Percentiles rank a stretch among this genome's conserved stretches.
These are phyloP conservation scores for Aurelia aurita DNA, from an alignment of 30 jellyfish, hydroid and myxozoan species.

Conservation along the genomic window DNA sequence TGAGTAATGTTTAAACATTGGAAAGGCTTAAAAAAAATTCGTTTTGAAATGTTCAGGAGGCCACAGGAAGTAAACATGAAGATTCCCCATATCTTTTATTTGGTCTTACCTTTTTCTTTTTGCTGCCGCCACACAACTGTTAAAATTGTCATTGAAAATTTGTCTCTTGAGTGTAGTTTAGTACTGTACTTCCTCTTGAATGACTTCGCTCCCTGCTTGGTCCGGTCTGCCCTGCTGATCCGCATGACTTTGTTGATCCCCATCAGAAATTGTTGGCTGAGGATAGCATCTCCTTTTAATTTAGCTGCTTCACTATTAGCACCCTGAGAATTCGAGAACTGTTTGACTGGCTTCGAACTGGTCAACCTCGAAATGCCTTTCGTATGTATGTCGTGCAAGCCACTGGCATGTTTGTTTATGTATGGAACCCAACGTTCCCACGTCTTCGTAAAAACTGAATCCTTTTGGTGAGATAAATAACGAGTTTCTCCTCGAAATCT, in stretches of 20 bases:
- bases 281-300: slow-evolving; percentile 17
- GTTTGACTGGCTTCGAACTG: slow-evolving; percentile 16
- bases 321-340: slow-evolving; percentile 9
- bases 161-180: not conserved
- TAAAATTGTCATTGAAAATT: not conserved
- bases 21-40: too few relatives aligned
- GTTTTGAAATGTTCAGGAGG: too few relatives aligned
- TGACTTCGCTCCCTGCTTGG: slow-evolving; percentile 1
- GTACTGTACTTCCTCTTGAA: not conserved
- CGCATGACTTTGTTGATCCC: slow-evolving; percentile 17
- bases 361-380: slow-evolving; percentile 5
- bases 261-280: slow-evolving; percentile 33
- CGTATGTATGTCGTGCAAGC: not conserved
- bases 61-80: too few relatives aligned
- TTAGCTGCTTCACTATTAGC: slow-evolving; percentile 3
- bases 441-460: not conserved
- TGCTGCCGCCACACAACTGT: not conserved
- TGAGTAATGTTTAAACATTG: too few relatives aligned
- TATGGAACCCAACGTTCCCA: not conserved
- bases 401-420: not conserved
- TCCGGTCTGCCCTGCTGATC: too few relatives aligned
- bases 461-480: not conserved
- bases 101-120: not conserved
- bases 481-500: not conserved
- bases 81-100: slow-evolving; percentile 16